Evolutionary conservation across 2,888 invertebrate species (phyloP), one percentile per base, ranked within the genome.

Genomic region (Rapana venosa): DNA sequence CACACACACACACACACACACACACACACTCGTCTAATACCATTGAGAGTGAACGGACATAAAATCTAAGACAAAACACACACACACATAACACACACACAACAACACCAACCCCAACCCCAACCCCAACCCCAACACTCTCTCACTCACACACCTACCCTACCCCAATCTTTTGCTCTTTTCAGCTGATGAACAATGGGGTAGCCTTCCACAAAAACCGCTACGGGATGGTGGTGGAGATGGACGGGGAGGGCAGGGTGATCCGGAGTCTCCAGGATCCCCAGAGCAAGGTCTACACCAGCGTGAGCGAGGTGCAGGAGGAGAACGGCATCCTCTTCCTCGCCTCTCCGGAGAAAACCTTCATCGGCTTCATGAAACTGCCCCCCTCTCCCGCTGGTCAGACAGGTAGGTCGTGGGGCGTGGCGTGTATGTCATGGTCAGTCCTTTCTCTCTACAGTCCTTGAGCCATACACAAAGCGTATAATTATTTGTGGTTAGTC

Each of bases 191-290:
- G 26, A 74, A 74, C 47, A 87, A n/a, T 11, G 8, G 61, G 1
- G n/a, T 70, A 13, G 66, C 35, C 15, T 74, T 87, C 30, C 22
- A 74, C 30, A n/a, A 83, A 13, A 85, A 85, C 61, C 90, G 88
- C 17, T 88, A 87, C 61, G 91, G 91, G 36, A 90, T 90, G 35
- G 86, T 88, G 17, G 87, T 91, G 17, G 91, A 91, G 61, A n/a
- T 91, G 61, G 87, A 87, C n/a, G 84, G 22, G 26, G 32, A 36
- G 13, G 91, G 91, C 4, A 87, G 87, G 15, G 87, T 91, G 30
- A 81, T 91, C 61, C 66, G 91, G 6, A 89, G 83, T 30, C 83
- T 91, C 26, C 91, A 91, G 30, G 90, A 91, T 84, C 90, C 90
- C 0, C 58, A 83, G 11, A 90, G 91, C 22, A 26, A 56, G 5